phyloP scores from a whole-genome alignment of 37 sponge, comb jelly and placozoan genomes.

The Diacarnus erythraeanus region DNA sequence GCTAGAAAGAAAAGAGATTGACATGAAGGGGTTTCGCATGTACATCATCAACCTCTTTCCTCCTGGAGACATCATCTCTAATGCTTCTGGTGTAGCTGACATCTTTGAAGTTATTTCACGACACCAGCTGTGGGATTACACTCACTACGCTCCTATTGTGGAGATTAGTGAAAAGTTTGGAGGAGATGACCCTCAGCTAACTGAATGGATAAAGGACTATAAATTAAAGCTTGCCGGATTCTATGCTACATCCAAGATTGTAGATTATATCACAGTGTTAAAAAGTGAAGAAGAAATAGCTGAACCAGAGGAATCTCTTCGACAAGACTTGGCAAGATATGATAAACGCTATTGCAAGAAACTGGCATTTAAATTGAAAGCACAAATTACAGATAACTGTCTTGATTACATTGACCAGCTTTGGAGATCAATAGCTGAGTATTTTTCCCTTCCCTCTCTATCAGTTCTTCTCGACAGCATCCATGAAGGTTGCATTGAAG shows the following conservation, averaged over 20 bases:
- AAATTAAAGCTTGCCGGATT: background rate
- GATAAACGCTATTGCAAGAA: background rate
- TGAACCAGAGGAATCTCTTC: background rate
- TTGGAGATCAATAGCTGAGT: background rate
- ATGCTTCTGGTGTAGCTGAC: background rate
- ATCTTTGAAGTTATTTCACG: background rate
- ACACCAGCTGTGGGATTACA: background rate
- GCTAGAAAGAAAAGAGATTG: background rate
- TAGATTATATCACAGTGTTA: background rate
- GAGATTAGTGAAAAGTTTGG: background rate
- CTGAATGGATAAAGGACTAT: background rate
- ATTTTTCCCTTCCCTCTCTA: background rate
- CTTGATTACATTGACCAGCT: slow-evolving; percentile 4
- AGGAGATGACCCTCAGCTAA: background rate
- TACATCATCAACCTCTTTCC: background rate
- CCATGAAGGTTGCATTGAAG: background rate
- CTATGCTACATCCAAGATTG: background rate
- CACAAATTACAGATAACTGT: background rate
- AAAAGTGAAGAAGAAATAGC: background rate
- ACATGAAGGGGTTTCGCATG: background rate
- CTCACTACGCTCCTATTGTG: background rate
- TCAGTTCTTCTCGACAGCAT: slow-evolving; percentile 3
- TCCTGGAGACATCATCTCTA: background rate
- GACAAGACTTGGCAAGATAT: background rate
- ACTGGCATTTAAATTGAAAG: background rate